Base-by-base conservation (phyloP, 2,797 vertebrate species). In the Buphagus erythrorhynchus region DNA sequence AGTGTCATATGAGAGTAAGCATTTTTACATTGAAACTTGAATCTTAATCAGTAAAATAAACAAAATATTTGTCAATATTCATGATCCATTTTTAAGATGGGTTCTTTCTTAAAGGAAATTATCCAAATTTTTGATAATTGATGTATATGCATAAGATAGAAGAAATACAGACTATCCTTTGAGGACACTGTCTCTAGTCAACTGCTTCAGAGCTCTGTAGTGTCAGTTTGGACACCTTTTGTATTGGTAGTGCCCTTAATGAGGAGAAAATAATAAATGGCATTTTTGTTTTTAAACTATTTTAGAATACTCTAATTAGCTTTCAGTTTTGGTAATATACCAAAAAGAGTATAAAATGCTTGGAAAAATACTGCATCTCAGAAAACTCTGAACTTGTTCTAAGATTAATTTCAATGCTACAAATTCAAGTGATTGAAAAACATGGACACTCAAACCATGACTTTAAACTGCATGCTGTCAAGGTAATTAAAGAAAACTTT, bases 21-120 rank as follows among this genome's bases (percentile, higher is more conserved):
- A 96, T 97, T 98, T 98, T 97, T 98, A 97, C 97, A 97, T 97
- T 96, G 67, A 95, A 95, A 96, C 86, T 96, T 97, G 90, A 91
- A 89, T 94, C 76, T 94, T 97, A 93, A 93, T 82, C 81, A 90
- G 76, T 95, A 91, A 97, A 97, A 96, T 71, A 97, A 96, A 96
- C 61, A 82, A 97, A 96, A 67, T 95, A 90, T 95, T 97, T 93
- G 80, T 97, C 87, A 95, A 83, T 96, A 95, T 74, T 97, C 96
- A 97, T 96, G 95, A 96, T 96, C 96, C 97, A 97, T 92, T 94
- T 97, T 97, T 97, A 96, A 96, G 75, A 91, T 94, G 96, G 95
- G 87, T 98, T 98, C 88, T 98, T 98, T 98, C 96, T 97, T 97
- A 98, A 97, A 97, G 80, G 59, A 97, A 95, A 76, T 86, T 97